Evolutionary conservation across 2,113 vertebrate genomes (phyloP).

Genomic region (Perca fluviatilis): DNA sequence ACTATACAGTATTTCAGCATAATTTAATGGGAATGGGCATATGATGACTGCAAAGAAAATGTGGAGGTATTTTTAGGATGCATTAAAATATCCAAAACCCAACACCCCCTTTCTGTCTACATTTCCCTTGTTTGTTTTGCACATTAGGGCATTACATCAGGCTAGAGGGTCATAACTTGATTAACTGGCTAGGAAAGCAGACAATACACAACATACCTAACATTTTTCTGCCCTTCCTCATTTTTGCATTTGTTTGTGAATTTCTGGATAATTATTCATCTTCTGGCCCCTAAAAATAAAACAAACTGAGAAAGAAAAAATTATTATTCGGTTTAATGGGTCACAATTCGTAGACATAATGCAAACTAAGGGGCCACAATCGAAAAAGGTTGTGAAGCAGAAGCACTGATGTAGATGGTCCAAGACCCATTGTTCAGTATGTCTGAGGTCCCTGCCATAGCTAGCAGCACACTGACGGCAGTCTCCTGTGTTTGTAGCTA

Average conservation of each 20-base stretch:
- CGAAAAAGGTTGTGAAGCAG: neutral
- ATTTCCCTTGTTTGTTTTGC: neutral
- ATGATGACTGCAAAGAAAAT: neutral
- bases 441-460: neutral
- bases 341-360: neutral
- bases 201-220: neutral
- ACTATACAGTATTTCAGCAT: neutral
- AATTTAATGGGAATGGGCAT: neutral
- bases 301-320: neutral
- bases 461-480: neutral
- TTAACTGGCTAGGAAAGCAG: neutral
- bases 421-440: neutral
- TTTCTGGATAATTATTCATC: neutral
- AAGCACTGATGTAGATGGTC: neutral
- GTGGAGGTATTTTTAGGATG: neutral
- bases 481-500: neutral
- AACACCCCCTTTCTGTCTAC: neutral
- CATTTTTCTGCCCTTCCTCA: no score
- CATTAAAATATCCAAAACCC: neutral
- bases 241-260: neutral
- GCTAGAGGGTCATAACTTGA: no score
- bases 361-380: neutral
- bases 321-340: neutral
- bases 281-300: neutral
- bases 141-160: no score